Evolutionary conservation across 1,140 invertebrate species (phyloP).

Genomic region (Heliconius nattereri): DNA sequence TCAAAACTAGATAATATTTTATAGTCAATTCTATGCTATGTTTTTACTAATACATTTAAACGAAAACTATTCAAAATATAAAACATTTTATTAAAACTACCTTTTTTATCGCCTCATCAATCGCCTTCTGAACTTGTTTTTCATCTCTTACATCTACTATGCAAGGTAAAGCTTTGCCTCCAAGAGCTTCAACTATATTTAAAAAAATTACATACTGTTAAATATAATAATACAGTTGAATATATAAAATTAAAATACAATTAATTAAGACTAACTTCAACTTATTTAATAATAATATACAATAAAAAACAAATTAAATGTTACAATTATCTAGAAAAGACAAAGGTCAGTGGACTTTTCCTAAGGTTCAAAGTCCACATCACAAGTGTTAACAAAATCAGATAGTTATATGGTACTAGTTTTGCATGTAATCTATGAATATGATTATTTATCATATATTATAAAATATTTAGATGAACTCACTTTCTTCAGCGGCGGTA

Average conservation of each 20-base stretch:
- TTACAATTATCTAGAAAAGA: neutral
- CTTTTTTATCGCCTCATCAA: slow-evolving; percentile 92
- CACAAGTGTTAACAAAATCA: neutral
- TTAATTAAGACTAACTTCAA: neutral
- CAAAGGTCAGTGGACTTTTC: slow-evolving; percentile 39
- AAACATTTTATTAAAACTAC: slow-evolving; percentile 45
- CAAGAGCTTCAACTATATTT: slow-evolving; percentile 90
- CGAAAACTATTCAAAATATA: neutral
- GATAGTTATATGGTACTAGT: neutral
- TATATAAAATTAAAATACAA: neutral
- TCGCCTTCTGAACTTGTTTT: slow-evolving; percentile 89
- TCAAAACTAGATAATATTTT: neutral
- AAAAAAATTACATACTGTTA: slow-evolving; percentile 6
- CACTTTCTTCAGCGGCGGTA: slow-evolving; percentile 97
- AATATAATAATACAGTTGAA: neutral
- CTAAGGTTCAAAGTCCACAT: slow-evolving; percentile 53
- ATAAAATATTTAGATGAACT: slow-evolving; percentile 44
- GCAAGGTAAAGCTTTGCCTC: slow-evolving; percentile 95
- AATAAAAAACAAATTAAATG: neutral
- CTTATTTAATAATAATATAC: neutral
- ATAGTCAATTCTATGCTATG: neutral
- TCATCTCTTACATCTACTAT: slow-evolving; percentile 97
- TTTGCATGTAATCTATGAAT: slow-evolving; percentile 5
- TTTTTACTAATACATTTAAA: neutral
- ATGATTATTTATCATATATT: neutral